Base-by-base conservation (phyloP, 2,888 invertebrate species). In the Pachycephus smyrnensis region DNA sequence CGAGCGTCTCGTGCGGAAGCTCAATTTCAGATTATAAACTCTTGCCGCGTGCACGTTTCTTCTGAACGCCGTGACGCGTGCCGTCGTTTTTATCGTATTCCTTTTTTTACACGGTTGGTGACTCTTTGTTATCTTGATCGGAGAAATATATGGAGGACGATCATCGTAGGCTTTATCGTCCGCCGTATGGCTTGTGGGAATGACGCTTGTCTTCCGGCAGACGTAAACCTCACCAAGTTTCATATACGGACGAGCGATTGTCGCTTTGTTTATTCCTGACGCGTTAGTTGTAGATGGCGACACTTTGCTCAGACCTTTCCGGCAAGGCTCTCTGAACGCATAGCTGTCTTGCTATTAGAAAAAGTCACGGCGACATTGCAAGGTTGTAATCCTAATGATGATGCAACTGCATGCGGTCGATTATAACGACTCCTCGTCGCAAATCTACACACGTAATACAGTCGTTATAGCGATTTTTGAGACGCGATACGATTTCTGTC, bases 311-410 rank as follows among this genome's bases (percentile, higher is more conserved):
- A 11, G 69, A 31, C 30, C 69, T 69, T 69, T n/a, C 31, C 32
- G 30, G 69, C 12, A 69, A 32, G 69, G 40, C 40, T 15, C 15
- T 40, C 15, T 6, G 15, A 6, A 0, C 40, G 40, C 40, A 15
- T 40, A 15, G 40, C 15, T 40, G 15, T 40, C 15, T 40, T 40
- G 40, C 15, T 15, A 15, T 15, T 40, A 40, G 32, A 80, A 80
- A 79, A 78, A 79, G 79, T 80, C 78, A 80, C 80, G 80, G 79
- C 84, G 84, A 84, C 85, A 86, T 86, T 86, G 86, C 85, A 86
- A 86, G 86, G 86, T 84, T 85, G 84, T 81, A 79, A 76, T 82
- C 80, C 84, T 81, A 85, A 84, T 78, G 77, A 77, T 85, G 83
- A 84, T 82, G 86, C 83, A 85, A 85, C 40, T 6, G 40, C 40